phyloP scores from a whole-genome alignment of 2,113 vertebrate genomes.

The Deroptyus accipitrinus region DNA sequence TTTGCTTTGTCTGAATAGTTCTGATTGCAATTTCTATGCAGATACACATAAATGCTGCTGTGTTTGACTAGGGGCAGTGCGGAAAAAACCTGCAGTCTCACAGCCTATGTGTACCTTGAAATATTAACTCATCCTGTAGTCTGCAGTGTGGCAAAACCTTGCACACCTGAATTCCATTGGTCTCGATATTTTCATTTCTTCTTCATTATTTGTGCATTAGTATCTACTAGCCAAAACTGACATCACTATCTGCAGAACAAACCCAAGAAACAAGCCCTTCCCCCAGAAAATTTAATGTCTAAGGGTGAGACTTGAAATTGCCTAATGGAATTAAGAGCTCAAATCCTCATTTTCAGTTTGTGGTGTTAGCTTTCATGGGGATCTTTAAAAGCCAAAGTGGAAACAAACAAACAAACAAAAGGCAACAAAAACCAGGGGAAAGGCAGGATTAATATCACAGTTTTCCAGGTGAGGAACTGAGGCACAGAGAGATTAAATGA shows the following conservation, averaged over 20 bases:
- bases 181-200: not conserved
- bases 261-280: not conserved
- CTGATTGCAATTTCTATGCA: constrained; percentile 37
- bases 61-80: not conserved
- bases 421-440: not conserved
- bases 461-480: not conserved
- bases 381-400: not conserved
- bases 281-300: not conserved
- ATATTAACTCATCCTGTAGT: not conserved
- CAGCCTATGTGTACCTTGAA: not conserved
- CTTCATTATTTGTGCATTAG: not conserved
- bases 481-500: not conserved
- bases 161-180: not conserved
- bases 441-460: not conserved
- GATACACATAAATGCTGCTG: not conserved
- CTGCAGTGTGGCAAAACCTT: not conserved
- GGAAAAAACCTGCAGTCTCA: not conserved
- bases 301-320: not conserved
- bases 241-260: not conserved
- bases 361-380: not conserved
- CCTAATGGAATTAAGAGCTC: not conserved
- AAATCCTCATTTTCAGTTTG: not conserved
- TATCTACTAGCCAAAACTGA: not conserved
- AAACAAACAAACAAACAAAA: not conserved
- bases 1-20: not conserved